Evolutionary conservation across 1,140 invertebrate genomes (phyloP), one percentile per base, ranked within the genome.

Genomic region (Olivierus martensii): DNA sequence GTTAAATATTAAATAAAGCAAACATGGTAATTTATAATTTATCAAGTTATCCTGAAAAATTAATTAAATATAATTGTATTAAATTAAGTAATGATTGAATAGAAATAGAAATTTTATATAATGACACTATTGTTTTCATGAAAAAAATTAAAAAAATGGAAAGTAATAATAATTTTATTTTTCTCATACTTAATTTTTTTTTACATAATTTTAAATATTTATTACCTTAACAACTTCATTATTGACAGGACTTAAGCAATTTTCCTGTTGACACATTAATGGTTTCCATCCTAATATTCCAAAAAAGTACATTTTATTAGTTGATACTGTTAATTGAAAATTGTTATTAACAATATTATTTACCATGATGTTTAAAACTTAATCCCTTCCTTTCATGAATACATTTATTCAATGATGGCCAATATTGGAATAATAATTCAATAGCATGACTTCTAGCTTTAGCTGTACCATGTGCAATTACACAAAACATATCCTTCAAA

Each of bases 381-480:
- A 52, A 54, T 48, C 84, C 82, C 64, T 87, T 84, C 43, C 90
- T 76, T 66, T 97, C 93, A 63, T 91, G 86, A 3, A 93, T 76
- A 64, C 86, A 86, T 17, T 91, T 84, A 73, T 96, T 94, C 60
- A 97, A 85, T 3, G 92, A 84, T n/a, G 95, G 95, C 93, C 95
- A 99, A 68, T 99, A 99, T 71, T 96, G 92, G 70, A 99, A 98
- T 15, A 99, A 75, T 21, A 99, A 74, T 73, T 97, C 95, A 41
- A 90, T 89, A 15, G 95, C 94, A 3, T 91, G 88, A 45, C 87
- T 79, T 53, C 91, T 73, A 0, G 93, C 87, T 46, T 83, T 80
- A 51, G 87, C 81, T 2, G 94, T 94, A 12, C 95, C 95, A 69
- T 98, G 93, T 11, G 94, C 94, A 58, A 99, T 88, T 12, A 98